These are phyloP conservation scores for Oreortyx pictus DNA, from an alignment of 2,797 vertebrate genomes.

Conservation along the genomic window DNA sequence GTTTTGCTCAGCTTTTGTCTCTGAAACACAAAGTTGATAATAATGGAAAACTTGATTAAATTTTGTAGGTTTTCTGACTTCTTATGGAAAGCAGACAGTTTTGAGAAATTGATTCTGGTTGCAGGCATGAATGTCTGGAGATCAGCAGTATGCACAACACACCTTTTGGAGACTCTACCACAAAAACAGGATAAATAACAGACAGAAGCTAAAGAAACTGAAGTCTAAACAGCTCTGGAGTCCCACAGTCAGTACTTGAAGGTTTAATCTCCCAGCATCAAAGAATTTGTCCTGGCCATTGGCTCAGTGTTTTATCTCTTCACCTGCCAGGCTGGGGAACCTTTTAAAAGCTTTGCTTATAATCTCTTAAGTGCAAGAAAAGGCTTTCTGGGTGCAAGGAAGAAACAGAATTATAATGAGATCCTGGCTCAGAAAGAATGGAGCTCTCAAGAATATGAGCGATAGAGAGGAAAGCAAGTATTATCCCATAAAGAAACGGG, in stretches of 20 bases:
- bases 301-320: background rate
- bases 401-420: background rate
- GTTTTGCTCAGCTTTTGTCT: background rate
- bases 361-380: background rate
- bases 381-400: background rate
- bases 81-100: background rate
- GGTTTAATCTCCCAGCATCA: background rate
- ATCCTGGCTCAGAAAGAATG: background rate
- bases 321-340: background rate
- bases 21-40: background rate
- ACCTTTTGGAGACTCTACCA: background rate
- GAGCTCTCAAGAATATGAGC: background rate
- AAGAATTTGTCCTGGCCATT: background rate
- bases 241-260: background rate
- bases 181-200: background rate
- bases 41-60: background rate
- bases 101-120: constrained; percentile 11
- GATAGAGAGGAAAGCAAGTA: background rate
- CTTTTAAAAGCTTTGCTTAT: background rate
- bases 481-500: background rate
- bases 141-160: background rate
- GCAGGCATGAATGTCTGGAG: background rate
- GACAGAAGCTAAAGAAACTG: background rate
- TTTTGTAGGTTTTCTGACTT: background rate
- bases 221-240: background rate